These are phyloP conservation scores for Papilio polyxenes DNA, from an alignment of 1,140 invertebrate genomes.

Conservation along the genomic window DNA sequence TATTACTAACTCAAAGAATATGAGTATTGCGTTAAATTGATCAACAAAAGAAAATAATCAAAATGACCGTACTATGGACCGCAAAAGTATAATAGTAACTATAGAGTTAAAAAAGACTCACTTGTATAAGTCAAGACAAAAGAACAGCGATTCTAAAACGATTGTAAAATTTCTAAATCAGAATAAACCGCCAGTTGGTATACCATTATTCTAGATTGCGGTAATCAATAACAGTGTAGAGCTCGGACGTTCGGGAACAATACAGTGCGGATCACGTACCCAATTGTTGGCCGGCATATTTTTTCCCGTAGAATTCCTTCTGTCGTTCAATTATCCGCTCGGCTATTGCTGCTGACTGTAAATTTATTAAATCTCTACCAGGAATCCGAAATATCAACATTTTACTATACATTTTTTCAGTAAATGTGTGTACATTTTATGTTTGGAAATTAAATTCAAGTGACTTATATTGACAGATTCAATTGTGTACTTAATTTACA, in stretches of 20 bases:
- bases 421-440: background rate
- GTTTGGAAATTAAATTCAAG: background rate
- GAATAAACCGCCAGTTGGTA: conserved; percentile 39
- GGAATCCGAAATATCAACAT: conserved; percentile 1
- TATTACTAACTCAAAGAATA: too few species aligned
- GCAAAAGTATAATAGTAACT: too few species aligned
- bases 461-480: too few species aligned
- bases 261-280: conserved; percentile 39
- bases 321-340: conserved; percentile 28
- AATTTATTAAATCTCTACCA: conserved; percentile 35
- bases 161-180: conserved; percentile 11
- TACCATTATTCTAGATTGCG: conserved; percentile 47
- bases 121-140: background rate
- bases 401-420: background rate
- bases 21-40: too few species aligned
- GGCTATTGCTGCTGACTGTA: conserved; percentile 24
- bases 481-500: too few species aligned
- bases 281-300: conserved; percentile 37
- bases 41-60: too few species aligned
- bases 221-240: conserved; percentile 45
- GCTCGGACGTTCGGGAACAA: conserved; percentile 43
- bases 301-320: conserved; percentile 37
- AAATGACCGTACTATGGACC: too few species aligned
- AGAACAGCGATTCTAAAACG: background rate
- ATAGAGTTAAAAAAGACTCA: background rate